A percentile compares a stretch with the other conserved stretches of the same genome.
These are phyloP conservation scores for Platerodrilus igneus DNA, from an alignment of 2,888 invertebrate genomes.

Conservation along the genomic window DNA sequence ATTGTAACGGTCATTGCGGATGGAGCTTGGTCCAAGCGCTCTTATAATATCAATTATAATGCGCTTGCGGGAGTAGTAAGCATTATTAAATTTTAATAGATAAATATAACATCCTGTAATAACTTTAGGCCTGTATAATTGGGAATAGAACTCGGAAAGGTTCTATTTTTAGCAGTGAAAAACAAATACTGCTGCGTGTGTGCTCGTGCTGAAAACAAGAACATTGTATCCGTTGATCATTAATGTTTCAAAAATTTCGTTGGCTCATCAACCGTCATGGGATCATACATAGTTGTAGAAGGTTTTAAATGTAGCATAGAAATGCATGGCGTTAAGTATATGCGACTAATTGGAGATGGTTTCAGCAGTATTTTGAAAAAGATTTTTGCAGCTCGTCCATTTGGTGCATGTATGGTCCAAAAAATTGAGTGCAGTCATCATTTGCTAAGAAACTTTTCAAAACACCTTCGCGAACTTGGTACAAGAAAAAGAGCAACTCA, in stretches of 20 bases:
- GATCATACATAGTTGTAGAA: conserved; percentile 36
- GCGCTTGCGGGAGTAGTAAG: conserved; percentile 8
- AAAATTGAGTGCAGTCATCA: conserved; percentile 5
- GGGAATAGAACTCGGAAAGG: conserved; percentile 26
- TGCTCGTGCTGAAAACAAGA: conserved; percentile 26
- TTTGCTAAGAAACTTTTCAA: conserved; percentile 3
- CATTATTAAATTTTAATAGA: background rate
- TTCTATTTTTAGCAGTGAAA: conserved; percentile 33
- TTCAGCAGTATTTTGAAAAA: conserved; percentile 39
- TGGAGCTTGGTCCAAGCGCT: conserved; percentile 11
- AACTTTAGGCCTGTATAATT: conserved; percentile 21
- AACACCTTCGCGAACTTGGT: too few relatives aligned
- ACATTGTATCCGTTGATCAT: conserved; percentile 23
- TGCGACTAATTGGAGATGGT: conserved; percentile 37
- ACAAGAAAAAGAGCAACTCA: background rate
- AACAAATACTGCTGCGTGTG: conserved; percentile 38
- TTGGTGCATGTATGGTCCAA: too few relatives aligned
- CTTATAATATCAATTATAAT: conserved; percentile 12
- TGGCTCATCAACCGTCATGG: conserved; percentile 38
- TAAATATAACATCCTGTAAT: too few relatives aligned
- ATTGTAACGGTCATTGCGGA: conserved; percentile 8
- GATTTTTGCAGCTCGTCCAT: too few relatives aligned
- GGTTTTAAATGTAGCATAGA: conserved; percentile 34
- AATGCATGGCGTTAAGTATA: conserved; percentile 35
- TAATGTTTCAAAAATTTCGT: conserved; percentile 39